Evolutionary conservation across 2,113 vertebrate species (phyloP).

Genomic region (Megaceryle maxima): DNA sequence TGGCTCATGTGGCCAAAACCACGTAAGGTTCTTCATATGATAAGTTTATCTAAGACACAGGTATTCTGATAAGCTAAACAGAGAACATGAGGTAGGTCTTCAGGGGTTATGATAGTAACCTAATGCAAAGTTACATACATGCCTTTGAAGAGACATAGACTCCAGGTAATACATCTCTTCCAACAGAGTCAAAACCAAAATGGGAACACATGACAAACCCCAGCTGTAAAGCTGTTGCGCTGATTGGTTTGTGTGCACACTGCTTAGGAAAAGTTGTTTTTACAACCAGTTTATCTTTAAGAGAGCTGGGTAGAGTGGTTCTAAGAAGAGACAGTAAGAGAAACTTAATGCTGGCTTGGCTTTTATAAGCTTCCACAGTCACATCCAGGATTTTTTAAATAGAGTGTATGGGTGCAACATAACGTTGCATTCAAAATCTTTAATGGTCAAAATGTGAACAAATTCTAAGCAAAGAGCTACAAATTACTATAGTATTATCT

Average conservation of each 20-base stretch:
- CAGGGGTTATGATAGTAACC: not conserved
- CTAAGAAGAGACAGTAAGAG: not conserved
- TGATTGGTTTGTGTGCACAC: accelerated
- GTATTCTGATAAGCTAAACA: not conserved
- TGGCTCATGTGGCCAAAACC: not conserved
- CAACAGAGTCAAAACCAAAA: not conserved
- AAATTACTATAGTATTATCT: no score
- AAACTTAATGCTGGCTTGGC: not conserved
- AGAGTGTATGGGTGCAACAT: not conserved
- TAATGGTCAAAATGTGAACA: not conserved
- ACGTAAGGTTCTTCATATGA: not conserved
- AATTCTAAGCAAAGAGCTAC: not conserved
- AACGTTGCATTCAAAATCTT: not conserved
- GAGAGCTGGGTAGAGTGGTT: not conserved
- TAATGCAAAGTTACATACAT: not conserved
- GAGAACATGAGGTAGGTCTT: not conserved
- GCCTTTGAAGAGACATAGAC: not conserved
- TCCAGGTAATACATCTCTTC: not conserved
- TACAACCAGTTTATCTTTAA: not conserved
- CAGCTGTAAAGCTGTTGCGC: not conserved
- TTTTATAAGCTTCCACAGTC: not conserved
- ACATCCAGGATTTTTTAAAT: not conserved
- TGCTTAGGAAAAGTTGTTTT: not conserved
- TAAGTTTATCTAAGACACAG: not conserved
- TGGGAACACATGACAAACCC: not conserved